Conservation (phyloP, 2,888 invertebrate species). For the Leptura quadrifasciata region DNA sequence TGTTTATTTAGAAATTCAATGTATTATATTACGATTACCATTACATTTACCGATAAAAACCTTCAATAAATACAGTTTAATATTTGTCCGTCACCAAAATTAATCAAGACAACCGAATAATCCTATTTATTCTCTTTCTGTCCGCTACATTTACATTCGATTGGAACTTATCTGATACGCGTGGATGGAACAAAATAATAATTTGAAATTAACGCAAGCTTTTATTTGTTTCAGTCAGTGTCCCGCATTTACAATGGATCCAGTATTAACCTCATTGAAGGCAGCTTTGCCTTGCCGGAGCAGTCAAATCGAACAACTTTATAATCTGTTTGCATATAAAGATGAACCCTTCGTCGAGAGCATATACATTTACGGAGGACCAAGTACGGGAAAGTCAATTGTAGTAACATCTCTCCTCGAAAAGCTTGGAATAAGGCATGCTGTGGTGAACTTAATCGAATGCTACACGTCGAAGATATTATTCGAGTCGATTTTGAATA, state of each 20-base stretch:
- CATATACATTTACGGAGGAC: constrained; percentile 88
- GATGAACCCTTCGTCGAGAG: constrained; percentile 81
- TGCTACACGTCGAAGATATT: constrained; percentile 86
- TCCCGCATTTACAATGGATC: constrained; percentile 46
- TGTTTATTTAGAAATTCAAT: too few relatives aligned
- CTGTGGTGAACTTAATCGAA: constrained; percentile 87
- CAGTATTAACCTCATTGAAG: constrained; percentile 54
- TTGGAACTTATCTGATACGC: constrained; percentile 1
- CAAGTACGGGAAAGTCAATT: constrained; percentile 89
- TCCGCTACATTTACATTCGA: neutral
- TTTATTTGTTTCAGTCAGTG: constrained; percentile 29
- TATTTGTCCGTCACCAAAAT: neutral
- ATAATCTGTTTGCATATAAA: constrained; percentile 73
- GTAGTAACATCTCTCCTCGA: constrained; percentile 79
- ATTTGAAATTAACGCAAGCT: neutral
- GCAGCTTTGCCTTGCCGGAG: constrained; percentile 66
- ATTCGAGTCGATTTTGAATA: constrained; percentile 84
- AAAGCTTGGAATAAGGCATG: constrained; percentile 77
- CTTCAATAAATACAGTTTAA: neutral
- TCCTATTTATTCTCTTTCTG: neutral
- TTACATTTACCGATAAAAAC: neutral
- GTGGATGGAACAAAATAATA: neutral
- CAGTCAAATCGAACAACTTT: constrained; percentile 69
- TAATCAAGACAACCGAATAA: neutral
- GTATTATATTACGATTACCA: too few relatives aligned